A percentile compares a stretch with the other conserved stretches of the same genome.
Evolutionary conservation across 2,797 vertebrate genomes (phyloP).

Genomic region (Leptodactylus fallax): DNA sequence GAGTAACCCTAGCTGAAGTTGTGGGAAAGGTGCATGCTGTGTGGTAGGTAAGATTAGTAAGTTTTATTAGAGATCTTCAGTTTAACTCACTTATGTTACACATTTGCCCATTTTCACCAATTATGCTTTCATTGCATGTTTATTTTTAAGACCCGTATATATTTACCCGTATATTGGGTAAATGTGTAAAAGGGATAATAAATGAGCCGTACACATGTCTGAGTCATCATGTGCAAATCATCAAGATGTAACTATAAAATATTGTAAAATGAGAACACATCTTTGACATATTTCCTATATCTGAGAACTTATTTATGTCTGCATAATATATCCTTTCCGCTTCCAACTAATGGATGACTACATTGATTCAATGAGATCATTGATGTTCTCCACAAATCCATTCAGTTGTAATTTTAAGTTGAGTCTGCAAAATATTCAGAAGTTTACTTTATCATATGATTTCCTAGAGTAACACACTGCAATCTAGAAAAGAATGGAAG

Average conservation of each 20-base stretch:
- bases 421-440: too few relatives aligned
- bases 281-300: background rate
- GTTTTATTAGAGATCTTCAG: too few relatives aligned
- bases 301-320: slow-evolving; percentile 9
- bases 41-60: too few relatives aligned
- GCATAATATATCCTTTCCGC: background rate
- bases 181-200: background rate
- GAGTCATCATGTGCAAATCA: slow-evolving; percentile 5
- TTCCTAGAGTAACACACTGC: too few relatives aligned
- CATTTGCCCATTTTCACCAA: background rate
- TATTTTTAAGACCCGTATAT: background rate
- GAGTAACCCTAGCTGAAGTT: too few relatives aligned
- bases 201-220: background rate
- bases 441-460: too few relatives aligned
- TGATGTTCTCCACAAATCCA: background rate
- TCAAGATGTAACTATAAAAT: background rate
- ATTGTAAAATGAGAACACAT: background rate
- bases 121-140: background rate
- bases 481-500: too few relatives aligned
- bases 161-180: background rate
- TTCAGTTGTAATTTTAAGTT: background rate
- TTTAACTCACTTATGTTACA: too few relatives aligned
- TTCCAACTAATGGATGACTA: slow-evolving; percentile 10
- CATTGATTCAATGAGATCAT: background rate
- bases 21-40: too few relatives aligned